Conservation (phyloP, 2,797 vertebrate genomes). For the Acanthopagrus latus region DNA sequence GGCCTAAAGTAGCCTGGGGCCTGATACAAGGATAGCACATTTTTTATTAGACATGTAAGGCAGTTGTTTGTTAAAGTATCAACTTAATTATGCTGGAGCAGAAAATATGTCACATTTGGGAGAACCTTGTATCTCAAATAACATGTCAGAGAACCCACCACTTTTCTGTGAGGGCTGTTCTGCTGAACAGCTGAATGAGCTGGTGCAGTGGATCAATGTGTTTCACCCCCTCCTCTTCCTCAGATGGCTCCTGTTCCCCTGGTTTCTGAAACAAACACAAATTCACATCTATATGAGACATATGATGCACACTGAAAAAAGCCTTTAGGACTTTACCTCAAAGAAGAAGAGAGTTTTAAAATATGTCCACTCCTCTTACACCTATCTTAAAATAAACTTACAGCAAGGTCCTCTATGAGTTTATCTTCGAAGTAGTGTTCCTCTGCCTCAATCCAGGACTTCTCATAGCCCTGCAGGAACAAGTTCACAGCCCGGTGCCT, state of each 20-base stretch:
- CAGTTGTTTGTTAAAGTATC: neutral
- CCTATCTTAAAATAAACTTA: slow-evolving; percentile 72
- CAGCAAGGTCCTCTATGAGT: slow-evolving; percentile 96
- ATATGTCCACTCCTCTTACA: neutral
- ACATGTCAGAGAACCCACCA: slow-evolving; percentile 82
- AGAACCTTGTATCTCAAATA: neutral
- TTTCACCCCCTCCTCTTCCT: slow-evolving; percentile 91
- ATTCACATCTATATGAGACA: slow-evolving; percentile 1
- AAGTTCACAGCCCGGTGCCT: slow-evolving; percentile 96
- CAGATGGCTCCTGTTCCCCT: slow-evolving; percentile 84
- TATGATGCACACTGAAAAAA: neutral
- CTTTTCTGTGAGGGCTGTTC: slow-evolving; percentile 96
- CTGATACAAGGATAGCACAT: neutral
- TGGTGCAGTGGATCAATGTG: slow-evolving; percentile 95
- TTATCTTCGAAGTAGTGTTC: slow-evolving; percentile 98
- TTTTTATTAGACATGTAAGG: neutral
- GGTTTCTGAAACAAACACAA: slow-evolving; percentile 79
- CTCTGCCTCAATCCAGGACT: slow-evolving; percentile 97
- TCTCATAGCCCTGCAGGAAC: slow-evolving; percentile 97
- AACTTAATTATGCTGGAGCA: neutral
- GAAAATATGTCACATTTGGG: no score
- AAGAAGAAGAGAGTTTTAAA: neutral
- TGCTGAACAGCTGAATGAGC: slow-evolving; percentile 95
- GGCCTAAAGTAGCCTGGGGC: neutral
- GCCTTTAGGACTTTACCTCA: neutral